Evolutionary conservation across 2,797 vertebrate genomes (phyloP).

Genomic region (Austrolebias charrua): DNA sequence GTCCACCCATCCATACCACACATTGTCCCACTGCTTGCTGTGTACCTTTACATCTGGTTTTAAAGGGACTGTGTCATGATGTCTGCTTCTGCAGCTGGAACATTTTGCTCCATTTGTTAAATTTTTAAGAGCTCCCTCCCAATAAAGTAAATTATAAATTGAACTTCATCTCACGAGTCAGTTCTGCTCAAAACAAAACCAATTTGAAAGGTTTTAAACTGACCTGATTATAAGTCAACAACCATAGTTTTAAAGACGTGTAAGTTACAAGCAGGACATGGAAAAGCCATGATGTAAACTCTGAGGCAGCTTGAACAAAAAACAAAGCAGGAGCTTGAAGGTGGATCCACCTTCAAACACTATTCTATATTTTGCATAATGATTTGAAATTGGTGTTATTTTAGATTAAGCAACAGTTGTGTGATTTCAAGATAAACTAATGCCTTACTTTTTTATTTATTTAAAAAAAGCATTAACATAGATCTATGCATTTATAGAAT

Average conservation of each 20-base stretch:
- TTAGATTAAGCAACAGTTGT: too few relatives aligned
- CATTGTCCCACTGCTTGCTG: slow-evolving; percentile 31
- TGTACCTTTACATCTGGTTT: slow-evolving; percentile 39
- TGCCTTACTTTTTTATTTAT: too few relatives aligned
- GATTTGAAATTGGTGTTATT: too few relatives aligned
- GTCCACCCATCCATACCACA: slow-evolving; percentile 54
- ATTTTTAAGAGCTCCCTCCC: not conserved
- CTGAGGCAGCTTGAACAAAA: slow-evolving; percentile 16
- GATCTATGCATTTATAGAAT: not conserved
- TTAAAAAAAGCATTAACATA: too few relatives aligned
- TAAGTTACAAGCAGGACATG: slow-evolving; percentile 11
- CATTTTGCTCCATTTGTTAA: not conserved
- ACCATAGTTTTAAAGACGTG: not conserved
- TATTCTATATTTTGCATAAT: not conserved
- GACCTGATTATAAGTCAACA: too few relatives aligned
- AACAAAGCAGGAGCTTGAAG: not conserved
- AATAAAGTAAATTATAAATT: too few relatives aligned
- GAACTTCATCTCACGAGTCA: not conserved
- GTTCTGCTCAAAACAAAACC: not conserved
- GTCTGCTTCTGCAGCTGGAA: not conserved
- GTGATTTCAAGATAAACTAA: too few relatives aligned
- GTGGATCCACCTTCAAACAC: slow-evolving; percentile 8
- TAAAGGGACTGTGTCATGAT: slow-evolving; percentile 3
- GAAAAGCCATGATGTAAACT: slow-evolving; percentile 46
- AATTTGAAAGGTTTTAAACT: too few relatives aligned